These are phyloP conservation scores for Chrysocyon brachyurus DNA, from an alignment of 2,797 vertebrate genomes.

Conservation along the genomic window DNA sequence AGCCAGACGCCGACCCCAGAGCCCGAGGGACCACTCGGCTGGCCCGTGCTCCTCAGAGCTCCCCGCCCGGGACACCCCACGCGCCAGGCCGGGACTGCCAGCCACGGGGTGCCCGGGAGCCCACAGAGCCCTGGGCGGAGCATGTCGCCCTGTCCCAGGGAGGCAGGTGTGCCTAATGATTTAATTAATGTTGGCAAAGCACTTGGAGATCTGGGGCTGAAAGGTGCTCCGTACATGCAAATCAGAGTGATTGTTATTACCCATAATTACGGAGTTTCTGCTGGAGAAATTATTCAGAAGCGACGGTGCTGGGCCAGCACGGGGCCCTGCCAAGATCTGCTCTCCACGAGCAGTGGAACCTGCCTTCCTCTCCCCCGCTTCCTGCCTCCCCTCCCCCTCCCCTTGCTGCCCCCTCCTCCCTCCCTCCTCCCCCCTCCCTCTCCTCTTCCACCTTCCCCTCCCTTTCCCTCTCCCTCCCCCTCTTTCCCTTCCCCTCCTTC, in stretches of 20 bases:
- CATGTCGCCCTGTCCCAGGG: not conserved
- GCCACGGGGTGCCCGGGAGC: not conserved
- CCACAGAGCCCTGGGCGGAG: conserved; percentile 3
- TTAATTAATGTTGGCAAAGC: conserved; percentile 78
- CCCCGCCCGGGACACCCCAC: not conserved
- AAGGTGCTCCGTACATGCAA: conserved; percentile 67
- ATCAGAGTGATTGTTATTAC: conserved; percentile 75
- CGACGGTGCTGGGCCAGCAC: conserved; percentile 5
- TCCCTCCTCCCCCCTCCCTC: not conserved
- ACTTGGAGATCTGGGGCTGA: conserved; percentile 65
- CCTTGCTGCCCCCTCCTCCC: not conserved
- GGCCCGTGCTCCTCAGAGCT: not conserved
- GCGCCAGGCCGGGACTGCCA: not conserved
- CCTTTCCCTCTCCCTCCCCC: too few species aligned
- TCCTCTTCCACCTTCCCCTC: not conserved
- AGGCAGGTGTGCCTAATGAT: conserved; percentile 33
- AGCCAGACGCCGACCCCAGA: not conserved
- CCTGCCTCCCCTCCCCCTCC: not conserved
- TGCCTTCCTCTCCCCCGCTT: not conserved
- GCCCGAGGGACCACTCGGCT: too few species aligned
- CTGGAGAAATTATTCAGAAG: conserved; percentile 67
- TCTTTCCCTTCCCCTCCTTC: too few species aligned
- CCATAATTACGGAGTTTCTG: conserved; percentile 74
- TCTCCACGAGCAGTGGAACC: not conserved
- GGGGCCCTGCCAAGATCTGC: conserved; percentile 40